Evolutionary conservation across 2,888 invertebrate species (phyloP).

Genomic region (Cerastis rubricosa): DNA sequence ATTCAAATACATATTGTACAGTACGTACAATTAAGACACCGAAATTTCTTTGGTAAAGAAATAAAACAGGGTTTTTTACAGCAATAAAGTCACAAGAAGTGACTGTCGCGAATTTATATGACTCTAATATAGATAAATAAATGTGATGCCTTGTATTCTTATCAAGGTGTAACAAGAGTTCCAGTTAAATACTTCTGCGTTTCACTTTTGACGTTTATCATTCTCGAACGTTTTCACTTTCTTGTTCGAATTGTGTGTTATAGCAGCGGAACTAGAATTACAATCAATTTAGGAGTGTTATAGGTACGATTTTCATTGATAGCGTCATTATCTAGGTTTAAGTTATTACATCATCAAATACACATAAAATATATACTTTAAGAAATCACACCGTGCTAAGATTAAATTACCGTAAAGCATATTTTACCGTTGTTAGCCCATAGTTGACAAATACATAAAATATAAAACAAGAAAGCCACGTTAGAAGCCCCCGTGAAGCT

Average conservation of each 20-base stretch:
- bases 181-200: conserved; percentile 7
- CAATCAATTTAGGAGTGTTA: neutral
- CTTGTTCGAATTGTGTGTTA: neutral
- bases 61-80: conserved; percentile 1
- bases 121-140: conserved; percentile 15
- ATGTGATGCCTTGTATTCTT: conserved; percentile 1
- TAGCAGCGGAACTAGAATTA: neutral
- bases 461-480: conserved; percentile 29
- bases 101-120: conserved; percentile 1
- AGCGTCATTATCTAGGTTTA: neutral
- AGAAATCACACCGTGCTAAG: neutral
- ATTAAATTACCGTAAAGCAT: neutral
- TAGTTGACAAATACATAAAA: neutral
- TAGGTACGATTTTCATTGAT: neutral
- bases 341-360: neutral
- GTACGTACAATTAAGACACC: conserved; percentile 11
- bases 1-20: conserved; percentile 37
- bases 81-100: neutral
- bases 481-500: too few relatives aligned
- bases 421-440: neutral
- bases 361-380: too few relatives aligned
- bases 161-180: neutral
- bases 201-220: conserved; percentile 22
- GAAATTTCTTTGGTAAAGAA: neutral
- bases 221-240: neutral